These are phyloP conservation scores for Lutjanus erythropterus DNA, from an alignment of 2,113 vertebrate genomes.

Conservation along the genomic window DNA sequence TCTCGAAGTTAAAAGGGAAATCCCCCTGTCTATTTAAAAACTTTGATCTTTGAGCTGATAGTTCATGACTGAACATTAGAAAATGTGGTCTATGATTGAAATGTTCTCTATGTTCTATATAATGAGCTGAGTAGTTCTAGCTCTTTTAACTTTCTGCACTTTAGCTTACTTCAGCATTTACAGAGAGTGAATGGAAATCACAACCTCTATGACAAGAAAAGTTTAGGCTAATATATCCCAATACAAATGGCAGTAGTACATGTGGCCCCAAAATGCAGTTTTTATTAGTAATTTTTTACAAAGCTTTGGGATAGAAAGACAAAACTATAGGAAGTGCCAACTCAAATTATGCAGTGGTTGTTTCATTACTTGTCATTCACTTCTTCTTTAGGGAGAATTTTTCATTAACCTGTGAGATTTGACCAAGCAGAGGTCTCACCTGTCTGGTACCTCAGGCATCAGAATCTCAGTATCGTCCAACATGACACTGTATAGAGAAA, in stretches of 20 bases:
- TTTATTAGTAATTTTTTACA: not conserved
- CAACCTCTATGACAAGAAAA: not conserved
- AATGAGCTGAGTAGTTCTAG: not conserved
- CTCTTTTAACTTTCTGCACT: not conserved
- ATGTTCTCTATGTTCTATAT: not conserved
- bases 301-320: not conserved
- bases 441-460: constrained; percentile 25
- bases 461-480: constrained; percentile 1
- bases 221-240: not conserved
- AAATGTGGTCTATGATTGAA: not conserved
- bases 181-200: not conserved
- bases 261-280: not conserved
- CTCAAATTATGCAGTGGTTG: not conserved
- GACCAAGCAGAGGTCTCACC: constrained; percentile 34
- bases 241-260: not conserved
- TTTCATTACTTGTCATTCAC: constrained; percentile 1
- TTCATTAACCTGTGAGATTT: constrained; percentile 57
- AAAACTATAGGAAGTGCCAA: not conserved
- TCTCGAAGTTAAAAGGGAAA: constrained; percentile 18
- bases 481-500: constrained; percentile 54
- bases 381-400: constrained; percentile 40
- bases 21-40: not conserved
- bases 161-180: not conserved
- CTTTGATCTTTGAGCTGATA: not conserved
- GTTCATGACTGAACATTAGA: not conserved